These are phyloP conservation scores for Propithecus perrieri DNA, from an alignment of 2,797 vertebrate genomes.

Conservation along the genomic window DNA sequence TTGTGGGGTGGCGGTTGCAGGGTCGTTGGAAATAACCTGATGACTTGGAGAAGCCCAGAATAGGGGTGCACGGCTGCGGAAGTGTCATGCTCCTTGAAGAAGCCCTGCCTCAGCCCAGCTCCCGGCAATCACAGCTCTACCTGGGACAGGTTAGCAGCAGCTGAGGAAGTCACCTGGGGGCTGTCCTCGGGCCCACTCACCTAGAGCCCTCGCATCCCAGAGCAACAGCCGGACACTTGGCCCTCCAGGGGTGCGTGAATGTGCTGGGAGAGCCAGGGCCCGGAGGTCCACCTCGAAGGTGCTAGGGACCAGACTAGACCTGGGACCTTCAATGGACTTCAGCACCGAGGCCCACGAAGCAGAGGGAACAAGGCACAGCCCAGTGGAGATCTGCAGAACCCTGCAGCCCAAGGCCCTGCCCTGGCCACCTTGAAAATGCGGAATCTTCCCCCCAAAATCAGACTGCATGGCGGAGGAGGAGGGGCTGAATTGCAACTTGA, in stretches of 20 bases:
- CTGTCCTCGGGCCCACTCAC: not conserved
- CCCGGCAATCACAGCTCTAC: not conserved
- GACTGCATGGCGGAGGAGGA: no score
- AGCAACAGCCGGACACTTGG: not conserved
- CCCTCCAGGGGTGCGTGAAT: no score
- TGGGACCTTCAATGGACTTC: not conserved
- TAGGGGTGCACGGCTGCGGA: fast-evolving
- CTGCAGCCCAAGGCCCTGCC: not conserved
- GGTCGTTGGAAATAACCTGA: not conserved
- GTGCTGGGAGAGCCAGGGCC: not conserved
- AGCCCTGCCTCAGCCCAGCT: not conserved
- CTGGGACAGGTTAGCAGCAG: not conserved
- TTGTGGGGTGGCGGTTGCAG: no score
- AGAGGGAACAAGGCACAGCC: not conserved
- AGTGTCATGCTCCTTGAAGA: not conserved
- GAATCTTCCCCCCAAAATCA: not conserved
- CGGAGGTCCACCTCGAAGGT: not conserved
- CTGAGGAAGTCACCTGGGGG: not conserved
- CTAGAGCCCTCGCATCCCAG: not conserved
- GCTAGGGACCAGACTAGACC: not conserved
- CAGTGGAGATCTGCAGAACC: no score
- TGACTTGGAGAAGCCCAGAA: not conserved
- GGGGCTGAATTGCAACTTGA: not conserved
- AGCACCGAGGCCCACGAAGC: not conserved
- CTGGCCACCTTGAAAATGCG: not conserved